Evolutionary conservation across 2,888 invertebrate species (phyloP).

Genomic region (Sinopyrophorus schimmeli): DNA sequence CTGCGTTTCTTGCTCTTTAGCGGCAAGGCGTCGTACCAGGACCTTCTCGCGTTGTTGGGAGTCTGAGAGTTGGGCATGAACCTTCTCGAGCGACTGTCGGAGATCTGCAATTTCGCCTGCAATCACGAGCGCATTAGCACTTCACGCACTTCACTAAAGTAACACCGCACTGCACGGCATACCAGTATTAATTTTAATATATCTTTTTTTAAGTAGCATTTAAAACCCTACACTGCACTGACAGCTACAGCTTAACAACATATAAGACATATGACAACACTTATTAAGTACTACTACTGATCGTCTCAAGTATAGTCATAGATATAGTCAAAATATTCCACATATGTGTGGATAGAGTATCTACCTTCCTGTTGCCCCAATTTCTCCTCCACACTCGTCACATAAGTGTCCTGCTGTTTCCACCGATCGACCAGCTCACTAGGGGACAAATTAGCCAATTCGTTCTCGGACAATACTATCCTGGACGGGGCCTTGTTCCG

Average conservation of each 20-base stretch:
- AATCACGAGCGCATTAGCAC: slow-evolving; percentile 48
- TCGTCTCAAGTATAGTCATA: slow-evolving; percentile 39
- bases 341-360: slow-evolving; percentile 53
- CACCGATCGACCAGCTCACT: slow-evolving; percentile 71
- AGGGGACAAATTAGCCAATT: slow-evolving; percentile 65
- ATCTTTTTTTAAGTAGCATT: too few relatives aligned
- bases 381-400: slow-evolving; percentile 75
- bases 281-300: slow-evolving; percentile 32
- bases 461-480: slow-evolving; percentile 66
- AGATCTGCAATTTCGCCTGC: slow-evolving; percentile 72
- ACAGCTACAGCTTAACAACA: slow-evolving; percentile 30
- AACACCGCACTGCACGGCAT: slow-evolving; percentile 34
- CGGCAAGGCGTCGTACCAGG: slow-evolving; percentile 86
- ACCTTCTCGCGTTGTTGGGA: slow-evolving; percentile 90
- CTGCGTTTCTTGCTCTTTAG: slow-evolving; percentile 96
- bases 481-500: slow-evolving; percentile 56
- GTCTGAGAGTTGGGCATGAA: slow-evolving; percentile 81
- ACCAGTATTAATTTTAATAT: slow-evolving; percentile 16
- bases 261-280: slow-evolving; percentile 33
- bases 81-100: slow-evolving; percentile 77
- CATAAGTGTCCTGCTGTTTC: slow-evolving; percentile 76
- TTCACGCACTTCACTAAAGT: slow-evolving; percentile 35
- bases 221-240: slow-evolving; percentile 37
- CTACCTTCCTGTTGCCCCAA: slow-evolving; percentile 78
- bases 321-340: slow-evolving; percentile 40